Percentiles rank a stretch among this genome's conserved stretches.
Evolutionary conservation across 1,140 invertebrate species (phyloP).

Genomic region (Augochlora pura): DNA sequence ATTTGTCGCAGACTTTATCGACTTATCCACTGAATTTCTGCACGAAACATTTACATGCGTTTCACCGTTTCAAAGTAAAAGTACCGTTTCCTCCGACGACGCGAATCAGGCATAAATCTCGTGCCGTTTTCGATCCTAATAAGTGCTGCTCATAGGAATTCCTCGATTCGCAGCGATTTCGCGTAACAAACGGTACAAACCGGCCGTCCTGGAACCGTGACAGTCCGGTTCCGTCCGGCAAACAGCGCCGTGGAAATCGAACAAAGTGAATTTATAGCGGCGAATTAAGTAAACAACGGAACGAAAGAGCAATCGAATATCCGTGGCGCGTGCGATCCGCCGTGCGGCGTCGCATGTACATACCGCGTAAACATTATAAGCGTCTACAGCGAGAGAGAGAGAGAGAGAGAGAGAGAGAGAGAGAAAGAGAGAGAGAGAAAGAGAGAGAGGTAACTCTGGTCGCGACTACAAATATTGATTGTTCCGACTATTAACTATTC

Average conservation of each 20-base stretch:
- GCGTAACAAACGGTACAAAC: background rate
- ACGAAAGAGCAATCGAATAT: conserved; percentile 40
- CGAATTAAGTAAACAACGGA: conserved; percentile 23
- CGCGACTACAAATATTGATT: conserved; percentile 42
- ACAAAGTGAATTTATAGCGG: conserved; percentile 3
- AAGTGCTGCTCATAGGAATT: too few relatives aligned
- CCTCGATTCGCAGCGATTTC: too few relatives aligned
- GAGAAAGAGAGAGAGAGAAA: too few relatives aligned
- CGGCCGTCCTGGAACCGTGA: background rate
- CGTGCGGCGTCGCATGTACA: conserved; percentile 13
- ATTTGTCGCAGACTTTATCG: too few relatives aligned
- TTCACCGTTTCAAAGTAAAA: too few relatives aligned
- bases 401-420: background rate
- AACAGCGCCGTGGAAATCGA: background rate
- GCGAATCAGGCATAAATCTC: too few relatives aligned
- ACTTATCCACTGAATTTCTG: too few relatives aligned
- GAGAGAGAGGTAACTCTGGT: conserved; percentile 11
- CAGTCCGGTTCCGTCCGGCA: background rate
- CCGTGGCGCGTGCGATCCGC: conserved; percentile 9
- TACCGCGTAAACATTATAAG: conserved; percentile 37
- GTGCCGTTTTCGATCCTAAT: too few relatives aligned
- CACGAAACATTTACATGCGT: too few relatives aligned
- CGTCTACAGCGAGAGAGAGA: background rate
- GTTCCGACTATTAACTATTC: conserved; percentile 26
- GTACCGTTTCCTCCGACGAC: too few relatives aligned